Percentiles rank a stretch among this genome's conserved stretches.
phyloP scores from a whole-genome alignment of 2,113 vertebrate species.

The Suricata suricatta region DNA sequence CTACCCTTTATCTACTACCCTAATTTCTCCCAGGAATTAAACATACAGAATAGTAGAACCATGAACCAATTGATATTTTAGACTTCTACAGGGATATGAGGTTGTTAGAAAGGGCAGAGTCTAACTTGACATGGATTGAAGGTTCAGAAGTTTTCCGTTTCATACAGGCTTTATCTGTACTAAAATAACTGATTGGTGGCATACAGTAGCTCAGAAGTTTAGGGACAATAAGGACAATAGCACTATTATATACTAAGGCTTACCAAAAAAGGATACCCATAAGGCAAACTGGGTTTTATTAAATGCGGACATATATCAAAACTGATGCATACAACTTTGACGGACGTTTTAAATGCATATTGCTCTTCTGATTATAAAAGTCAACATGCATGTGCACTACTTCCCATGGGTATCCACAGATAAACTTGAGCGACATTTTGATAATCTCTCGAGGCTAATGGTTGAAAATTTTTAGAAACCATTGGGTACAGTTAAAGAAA shows the following conservation, averaged over 20 bases:
- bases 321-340: background rate
- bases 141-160: background rate
- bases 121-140: background rate
- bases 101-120: background rate
- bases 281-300: background rate
- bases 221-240: background rate
- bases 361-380: slow-evolving; percentile 20
- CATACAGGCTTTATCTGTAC: background rate
- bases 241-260: background rate
- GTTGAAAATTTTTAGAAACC: background rate
- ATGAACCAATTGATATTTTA: background rate
- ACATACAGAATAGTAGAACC: background rate
- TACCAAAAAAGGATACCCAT: background rate
- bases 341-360: background rate
- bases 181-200: background rate
- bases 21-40: background rate
- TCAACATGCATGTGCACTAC: background rate
- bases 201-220: background rate
- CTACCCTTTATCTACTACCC: background rate
- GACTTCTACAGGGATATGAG: background rate
- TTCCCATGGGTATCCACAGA: background rate
- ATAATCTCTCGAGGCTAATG: background rate
- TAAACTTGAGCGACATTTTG: background rate
- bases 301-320: background rate
- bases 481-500: background rate